Evolutionary conservation across 2,888 invertebrate species (phyloP), one percentile per base, ranked within the genome.

Genomic region (Orchestes rusci): DNA sequence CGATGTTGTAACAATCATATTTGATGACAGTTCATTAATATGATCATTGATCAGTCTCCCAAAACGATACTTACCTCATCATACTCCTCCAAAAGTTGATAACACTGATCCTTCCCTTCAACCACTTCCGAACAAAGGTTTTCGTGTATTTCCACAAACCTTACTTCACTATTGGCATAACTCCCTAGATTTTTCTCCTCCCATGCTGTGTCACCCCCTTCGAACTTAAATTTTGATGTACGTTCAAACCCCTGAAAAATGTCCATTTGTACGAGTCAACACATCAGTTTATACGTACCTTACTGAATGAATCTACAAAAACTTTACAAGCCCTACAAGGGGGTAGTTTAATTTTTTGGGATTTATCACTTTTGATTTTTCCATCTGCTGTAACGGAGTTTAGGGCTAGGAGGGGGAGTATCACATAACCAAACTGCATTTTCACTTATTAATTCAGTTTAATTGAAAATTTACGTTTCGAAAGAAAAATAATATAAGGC

Each of bases 141-240:
- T 60, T 95, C 94, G 68, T 92, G 86, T 40, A 95, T 90, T 67
- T 96, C 96, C 10, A 90, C 80, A 29, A 95, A 71, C 36, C 96
- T 75, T 16, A 94, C 81, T 73, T 94, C 95, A 65, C 93, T 91
- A 7, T 77, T 82, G 51, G 83, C 79, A 64, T 93, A 94, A 1
- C 82, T 79, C 38, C 82, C 80, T 39, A 89, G 68, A 56, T 89
- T 88, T 60, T 89, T 82, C 65, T 91, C 89, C 64, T 94, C 94
- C 91, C 93, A 94, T 3, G 88, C 90, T 0, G 91, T 80, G 65
- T 94, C 93, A 1, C 94, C 94, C 3, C 94, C 94, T 57, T 89
- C 93, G 68, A 85, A 92, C 66, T 91, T 90, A 8, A 85, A 87
- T 56, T 88, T 77, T n/a, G 82, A 72, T 0, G 93, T 94, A 54